Percentiles rank a stretch among this genome's conserved stretches.
Conservation (phyloP, 2,888 invertebrate genomes). For the Spisula subtruncata region DNA sequence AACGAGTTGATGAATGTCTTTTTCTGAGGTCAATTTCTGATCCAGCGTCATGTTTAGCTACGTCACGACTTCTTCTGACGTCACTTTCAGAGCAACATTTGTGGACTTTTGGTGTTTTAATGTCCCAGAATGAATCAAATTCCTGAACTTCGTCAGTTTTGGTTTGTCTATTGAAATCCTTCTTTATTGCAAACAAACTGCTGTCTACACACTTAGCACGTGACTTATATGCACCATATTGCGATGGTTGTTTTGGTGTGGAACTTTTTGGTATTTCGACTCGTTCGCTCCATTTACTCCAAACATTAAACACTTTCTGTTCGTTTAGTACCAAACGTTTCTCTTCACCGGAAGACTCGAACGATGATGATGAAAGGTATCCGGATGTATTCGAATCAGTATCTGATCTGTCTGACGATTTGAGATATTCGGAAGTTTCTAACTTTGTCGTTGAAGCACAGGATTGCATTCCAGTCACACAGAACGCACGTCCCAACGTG, state of each 20-base stretch:
- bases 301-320: slow-evolving; percentile 66
- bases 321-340: slow-evolving; percentile 63
- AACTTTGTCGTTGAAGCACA: neutral
- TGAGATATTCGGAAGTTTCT: neutral
- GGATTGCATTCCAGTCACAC: slow-evolving; percentile 59
- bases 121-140: slow-evolving; percentile 64
- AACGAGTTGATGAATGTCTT: neutral
- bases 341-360: slow-evolving; percentile 68
- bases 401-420: slow-evolving; percentile 51
- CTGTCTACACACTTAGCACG: neutral
- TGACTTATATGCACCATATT: neutral
- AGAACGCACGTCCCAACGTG: slow-evolving; percentile 60
- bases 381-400: slow-evolving; percentile 66
- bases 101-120: slow-evolving; percentile 48
- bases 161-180: slow-evolving; percentile 23
- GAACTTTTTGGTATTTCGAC: slow-evolving; percentile 60
- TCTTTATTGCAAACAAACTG: slow-evolving; percentile 40
- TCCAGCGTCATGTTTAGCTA: slow-evolving; percentile 46
- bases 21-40: slow-evolving; percentile 23
- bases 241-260: slow-evolving; percentile 55
- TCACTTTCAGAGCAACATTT: slow-evolving; percentile 49
- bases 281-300: slow-evolving; percentile 58
- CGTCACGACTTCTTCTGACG: slow-evolving; percentile 7
- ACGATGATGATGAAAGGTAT: slow-evolving; percentile 70
- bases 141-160: neutral